Conservation (phyloP, 2,888 invertebrate genomes). For the Drosophila pullipes region DNA sequence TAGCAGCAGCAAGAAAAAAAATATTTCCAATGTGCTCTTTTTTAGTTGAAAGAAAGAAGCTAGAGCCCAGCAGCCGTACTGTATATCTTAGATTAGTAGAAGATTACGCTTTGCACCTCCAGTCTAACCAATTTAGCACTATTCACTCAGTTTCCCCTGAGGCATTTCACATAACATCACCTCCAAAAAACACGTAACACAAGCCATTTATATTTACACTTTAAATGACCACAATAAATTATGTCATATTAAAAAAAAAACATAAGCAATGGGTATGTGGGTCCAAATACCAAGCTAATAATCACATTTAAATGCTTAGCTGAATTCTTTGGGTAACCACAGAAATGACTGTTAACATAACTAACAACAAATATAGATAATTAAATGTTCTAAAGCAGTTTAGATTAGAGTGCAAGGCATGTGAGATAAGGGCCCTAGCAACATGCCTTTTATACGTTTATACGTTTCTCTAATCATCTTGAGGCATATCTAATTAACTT, state of each 20-base stretch:
- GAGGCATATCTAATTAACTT: not conserved
- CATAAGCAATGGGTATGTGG: not conserved
- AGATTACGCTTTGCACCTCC: not conserved
- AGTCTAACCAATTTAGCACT: too few species aligned
- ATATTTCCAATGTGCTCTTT: not conserved
- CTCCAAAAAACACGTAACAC: not conserved
- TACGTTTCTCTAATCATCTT: not conserved
- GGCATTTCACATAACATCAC: not conserved
- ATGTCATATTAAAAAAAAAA: not conserved
- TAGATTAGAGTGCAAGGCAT: conserved; percentile 13
- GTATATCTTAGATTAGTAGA: not conserved
- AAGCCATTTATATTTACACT: not conserved
- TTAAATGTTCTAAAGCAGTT: not conserved
- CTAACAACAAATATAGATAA: conserved; percentile 1
- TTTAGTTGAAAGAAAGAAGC: not conserved
- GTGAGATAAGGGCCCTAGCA: not conserved
- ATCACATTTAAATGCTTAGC: not conserved
- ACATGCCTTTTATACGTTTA: not conserved
- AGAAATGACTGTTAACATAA: not conserved
- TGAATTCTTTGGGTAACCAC: not conserved
- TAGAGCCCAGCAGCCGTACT: too few species aligned
- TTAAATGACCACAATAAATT: not conserved
- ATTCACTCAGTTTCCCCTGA: not conserved
- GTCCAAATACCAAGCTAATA: not conserved
- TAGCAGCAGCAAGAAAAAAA: not conserved